These are phyloP conservation scores for Strigops habroptila DNA, from an alignment of 2,113 vertebrate species.

Conservation along the genomic window DNA sequence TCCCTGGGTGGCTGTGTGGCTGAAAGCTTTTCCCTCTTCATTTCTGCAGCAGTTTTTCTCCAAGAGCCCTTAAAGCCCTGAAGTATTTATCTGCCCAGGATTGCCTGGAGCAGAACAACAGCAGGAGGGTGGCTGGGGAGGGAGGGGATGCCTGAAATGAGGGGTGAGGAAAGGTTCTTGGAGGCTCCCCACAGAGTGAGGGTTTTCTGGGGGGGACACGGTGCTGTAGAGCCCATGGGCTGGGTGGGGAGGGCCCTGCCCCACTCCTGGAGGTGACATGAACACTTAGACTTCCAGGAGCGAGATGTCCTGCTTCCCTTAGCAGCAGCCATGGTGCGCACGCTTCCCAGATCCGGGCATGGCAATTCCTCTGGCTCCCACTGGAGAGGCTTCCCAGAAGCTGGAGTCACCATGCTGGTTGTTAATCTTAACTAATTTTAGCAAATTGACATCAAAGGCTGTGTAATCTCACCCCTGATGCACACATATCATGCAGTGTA, in stretches of 20 bases:
- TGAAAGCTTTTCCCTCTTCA: neutral
- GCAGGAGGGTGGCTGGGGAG: neutral
- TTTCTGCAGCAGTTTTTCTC: neutral
- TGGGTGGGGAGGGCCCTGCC: neutral
- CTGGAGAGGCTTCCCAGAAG: neutral
- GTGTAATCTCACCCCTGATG: neutral
- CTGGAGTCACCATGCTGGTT: neutral
- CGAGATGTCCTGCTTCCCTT: neutral
- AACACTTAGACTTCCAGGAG: neutral
- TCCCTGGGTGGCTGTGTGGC: accelerated
- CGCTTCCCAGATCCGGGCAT: accelerated
- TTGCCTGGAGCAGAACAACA: neutral
- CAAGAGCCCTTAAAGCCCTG: neutral
- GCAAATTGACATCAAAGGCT: neutral
- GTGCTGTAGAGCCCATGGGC: neutral
- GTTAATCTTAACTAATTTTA: neutral
- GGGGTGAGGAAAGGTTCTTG: neutral
- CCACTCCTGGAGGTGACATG: neutral
- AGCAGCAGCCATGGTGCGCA: accelerated
- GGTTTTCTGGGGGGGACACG: accelerated
- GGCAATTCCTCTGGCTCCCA: neutral
- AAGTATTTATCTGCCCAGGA: neutral
- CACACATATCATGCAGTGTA: accelerated
- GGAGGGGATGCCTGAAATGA: neutral
- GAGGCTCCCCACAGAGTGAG: neutral